These are phyloP conservation scores for Tetramorium parvispinum DNA, from an alignment of 1,140 invertebrate species.

Conservation along the genomic window DNA sequence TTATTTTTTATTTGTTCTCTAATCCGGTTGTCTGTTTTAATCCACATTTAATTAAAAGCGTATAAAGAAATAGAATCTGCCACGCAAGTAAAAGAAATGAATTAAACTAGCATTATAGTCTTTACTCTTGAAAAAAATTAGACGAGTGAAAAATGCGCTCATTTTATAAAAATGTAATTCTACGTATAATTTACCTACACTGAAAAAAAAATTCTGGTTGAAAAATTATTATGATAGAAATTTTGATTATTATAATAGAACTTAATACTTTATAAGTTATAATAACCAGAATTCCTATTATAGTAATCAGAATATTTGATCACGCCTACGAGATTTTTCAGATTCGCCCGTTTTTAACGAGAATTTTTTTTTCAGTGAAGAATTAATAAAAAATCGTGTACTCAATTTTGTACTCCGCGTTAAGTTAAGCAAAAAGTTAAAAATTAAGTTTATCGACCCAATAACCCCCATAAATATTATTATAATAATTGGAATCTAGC, in stretches of 20 bases:
- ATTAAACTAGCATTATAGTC: no score
- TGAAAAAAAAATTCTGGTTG: no score
- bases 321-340: no score
- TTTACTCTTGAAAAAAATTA: no score
- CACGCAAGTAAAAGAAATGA: not conserved
- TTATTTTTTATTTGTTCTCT: not conserved
- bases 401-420: not conserved
- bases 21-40: not conserved
- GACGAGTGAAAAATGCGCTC: not conserved
- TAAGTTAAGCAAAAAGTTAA: not conserved
- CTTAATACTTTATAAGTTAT: no score
- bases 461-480: conserved; percentile 30
- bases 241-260: no score
- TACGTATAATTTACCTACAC: no score
- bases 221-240: no score
- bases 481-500: conserved; percentile 25
- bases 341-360: no score
- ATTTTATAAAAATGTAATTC: not conserved
- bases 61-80: not conserved
- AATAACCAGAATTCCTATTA: no score
- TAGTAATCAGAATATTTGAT: no score
- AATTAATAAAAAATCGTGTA: not conserved
- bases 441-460: not conserved
- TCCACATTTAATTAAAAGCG: not conserved
- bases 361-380: no score